phyloP scores from a whole-genome alignment of 2,888 invertebrate genomes.

The Amblyjoppa fuscipennis region DNA sequence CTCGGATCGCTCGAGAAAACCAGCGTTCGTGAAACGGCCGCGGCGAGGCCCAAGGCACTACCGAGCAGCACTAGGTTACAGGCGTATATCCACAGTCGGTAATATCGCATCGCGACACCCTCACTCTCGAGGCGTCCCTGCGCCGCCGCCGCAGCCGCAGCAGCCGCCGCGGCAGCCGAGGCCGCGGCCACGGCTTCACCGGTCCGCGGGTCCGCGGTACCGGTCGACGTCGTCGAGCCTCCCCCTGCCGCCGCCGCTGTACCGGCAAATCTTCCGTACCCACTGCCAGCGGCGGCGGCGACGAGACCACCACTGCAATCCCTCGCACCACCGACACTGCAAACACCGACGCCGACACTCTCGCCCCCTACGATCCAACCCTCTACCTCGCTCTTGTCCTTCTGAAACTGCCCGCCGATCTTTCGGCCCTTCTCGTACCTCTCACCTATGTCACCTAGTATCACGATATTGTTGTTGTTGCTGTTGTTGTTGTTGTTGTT shows the following conservation, averaged over 20 bases:
- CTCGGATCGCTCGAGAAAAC: slow-evolving; percentile 89
- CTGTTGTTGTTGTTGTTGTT: slow-evolving; percentile 70
- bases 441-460: slow-evolving; percentile 61
- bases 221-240: slow-evolving; percentile 86
- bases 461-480: slow-evolving; percentile 62
- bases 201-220: slow-evolving; percentile 86
- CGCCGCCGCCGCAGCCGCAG: slow-evolving; percentile 86
- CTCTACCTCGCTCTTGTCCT: slow-evolving; percentile 53
- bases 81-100: slow-evolving; percentile 96
- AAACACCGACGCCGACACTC: slow-evolving; percentile 76
- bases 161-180: slow-evolving; percentile 84
- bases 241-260: slow-evolving; percentile 85
- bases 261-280: slow-evolving; percentile 66
- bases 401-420: slow-evolving; percentile 43
- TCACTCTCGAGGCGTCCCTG: slow-evolving; percentile 85
- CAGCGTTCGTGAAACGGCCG: slow-evolving; percentile 91
- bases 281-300: slow-evolving; percentile 74
- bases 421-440: slow-evolving; percentile 45
- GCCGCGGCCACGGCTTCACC: slow-evolving; percentile 86
- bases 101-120: slow-evolving; percentile 91
- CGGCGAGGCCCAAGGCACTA: slow-evolving; percentile 92
- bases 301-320: slow-evolving; percentile 65
- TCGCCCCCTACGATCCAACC: slow-evolving; percentile 66
- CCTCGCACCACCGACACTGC: slow-evolving; percentile 39
- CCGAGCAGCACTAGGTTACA: slow-evolving; percentile 95